Percentiles rank a stretch among this genome's conserved stretches.
phyloP scores from a whole-genome alignment of 2,113 vertebrate genomes.

The Lonchura striata region DNA sequence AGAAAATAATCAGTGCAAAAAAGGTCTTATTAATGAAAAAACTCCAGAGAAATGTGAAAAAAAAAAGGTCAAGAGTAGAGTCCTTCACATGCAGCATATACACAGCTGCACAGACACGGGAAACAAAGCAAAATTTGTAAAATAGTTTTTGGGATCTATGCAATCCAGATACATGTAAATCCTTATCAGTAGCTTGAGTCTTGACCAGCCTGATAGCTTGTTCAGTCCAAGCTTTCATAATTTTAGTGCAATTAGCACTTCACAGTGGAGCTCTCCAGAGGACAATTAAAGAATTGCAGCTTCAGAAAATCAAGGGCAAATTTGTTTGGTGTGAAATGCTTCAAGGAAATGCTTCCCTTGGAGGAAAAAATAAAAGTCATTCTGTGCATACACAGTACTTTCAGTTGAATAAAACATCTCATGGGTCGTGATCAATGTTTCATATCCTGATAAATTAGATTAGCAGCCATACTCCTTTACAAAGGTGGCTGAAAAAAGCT shows the following conservation, averaged over 20 bases:
- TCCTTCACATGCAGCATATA: neutral
- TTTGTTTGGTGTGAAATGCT: neutral
- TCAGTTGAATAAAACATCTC: neutral
- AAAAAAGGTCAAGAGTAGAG: neutral
- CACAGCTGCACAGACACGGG: neutral
- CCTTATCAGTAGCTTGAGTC: neutral
- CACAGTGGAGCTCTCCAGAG: neutral
- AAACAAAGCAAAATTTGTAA: neutral
- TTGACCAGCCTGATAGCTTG: neutral
- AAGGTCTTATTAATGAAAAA: neutral
- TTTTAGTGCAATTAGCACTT: neutral
- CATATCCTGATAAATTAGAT: constrained; percentile 13
- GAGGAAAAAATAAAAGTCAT: constrained; percentile 15
- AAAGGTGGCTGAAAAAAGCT: neutral
- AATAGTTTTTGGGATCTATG: neutral
- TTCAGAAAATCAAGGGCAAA: neutral
- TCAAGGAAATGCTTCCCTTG: neutral
- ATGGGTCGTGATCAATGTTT: constrained; percentile 29
- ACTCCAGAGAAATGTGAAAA: neutral
- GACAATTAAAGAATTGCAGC: neutral
- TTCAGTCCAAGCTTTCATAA: neutral
- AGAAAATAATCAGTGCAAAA: neutral
- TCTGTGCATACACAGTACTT: neutral
- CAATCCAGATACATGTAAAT: neutral
- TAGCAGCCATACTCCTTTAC: neutral